These are phyloP conservation scores for Campoletis raptor DNA, from an alignment of 2,888 invertebrate genomes.

Conservation along the genomic window DNA sequence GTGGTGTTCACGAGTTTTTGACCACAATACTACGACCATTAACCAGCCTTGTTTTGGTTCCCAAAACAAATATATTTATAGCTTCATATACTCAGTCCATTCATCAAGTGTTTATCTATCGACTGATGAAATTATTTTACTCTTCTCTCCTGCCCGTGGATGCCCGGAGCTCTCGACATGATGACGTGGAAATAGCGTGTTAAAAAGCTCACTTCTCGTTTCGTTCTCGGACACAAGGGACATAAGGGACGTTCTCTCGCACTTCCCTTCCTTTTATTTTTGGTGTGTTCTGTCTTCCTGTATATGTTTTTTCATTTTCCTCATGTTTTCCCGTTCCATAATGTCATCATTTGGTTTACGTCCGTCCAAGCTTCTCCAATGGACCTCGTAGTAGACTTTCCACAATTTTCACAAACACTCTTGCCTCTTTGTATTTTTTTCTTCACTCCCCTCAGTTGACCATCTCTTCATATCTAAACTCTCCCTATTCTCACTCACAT, in stretches of 20 bases:
- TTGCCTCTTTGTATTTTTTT: constrained; percentile 12
- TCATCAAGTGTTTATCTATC: constrained; percentile 61
- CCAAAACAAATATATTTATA: constrained; percentile 5
- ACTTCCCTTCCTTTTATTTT: background rate
- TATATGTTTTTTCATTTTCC: background rate
- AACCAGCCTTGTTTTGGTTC: constrained; percentile 9
- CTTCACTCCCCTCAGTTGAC: constrained; percentile 18
- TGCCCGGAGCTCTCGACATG: constrained; percentile 2
- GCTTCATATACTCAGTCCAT: background rate
- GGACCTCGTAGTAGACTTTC: constrained; percentile 40
- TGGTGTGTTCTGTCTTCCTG: background rate
- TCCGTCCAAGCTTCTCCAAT: constrained; percentile 9
- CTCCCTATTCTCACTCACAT: background rate
- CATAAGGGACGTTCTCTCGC: background rate
- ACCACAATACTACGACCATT: constrained; percentile 49
- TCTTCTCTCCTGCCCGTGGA: constrained; percentile 31
- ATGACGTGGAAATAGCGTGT: constrained; percentile 42
- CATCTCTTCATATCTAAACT: background rate
- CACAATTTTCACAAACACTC: constrained; percentile 51
- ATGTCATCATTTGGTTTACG: constrained; percentile 8
- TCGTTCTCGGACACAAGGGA: constrained; percentile 35
- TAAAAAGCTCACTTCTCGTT: constrained; percentile 56
- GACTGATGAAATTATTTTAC: constrained; percentile 68
- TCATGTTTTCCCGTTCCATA: background rate
- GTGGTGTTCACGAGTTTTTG: constrained; percentile 45